These are phyloP conservation scores for Hylaeus anthracinus DNA, from an alignment of 1,140 invertebrate species.

Conservation along the genomic window DNA sequence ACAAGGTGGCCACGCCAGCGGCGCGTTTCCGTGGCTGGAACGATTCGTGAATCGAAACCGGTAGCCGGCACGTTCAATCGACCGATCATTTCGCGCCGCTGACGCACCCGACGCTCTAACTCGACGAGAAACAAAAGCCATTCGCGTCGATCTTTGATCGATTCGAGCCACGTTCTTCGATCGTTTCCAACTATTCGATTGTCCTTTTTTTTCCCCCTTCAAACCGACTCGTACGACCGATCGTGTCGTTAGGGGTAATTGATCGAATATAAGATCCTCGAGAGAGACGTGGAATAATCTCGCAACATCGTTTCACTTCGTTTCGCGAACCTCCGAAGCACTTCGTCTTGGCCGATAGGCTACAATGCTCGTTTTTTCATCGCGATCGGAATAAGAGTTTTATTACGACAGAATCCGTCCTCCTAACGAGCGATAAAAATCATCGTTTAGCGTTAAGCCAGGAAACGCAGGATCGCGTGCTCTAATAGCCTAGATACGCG, in stretches of 20 bases:
- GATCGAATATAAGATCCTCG: constrained; percentile 9
- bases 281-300: background rate
- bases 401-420: background rate
- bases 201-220: background rate
- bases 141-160: background rate
- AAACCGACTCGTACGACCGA: too few relatives aligned
- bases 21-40: constrained; percentile 5
- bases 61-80: constrained; percentile 33
- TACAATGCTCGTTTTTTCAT: background rate
- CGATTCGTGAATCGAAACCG: constrained; percentile 23
- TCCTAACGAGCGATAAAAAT: constrained; percentile 27
- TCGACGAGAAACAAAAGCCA: constrained; percentile 12
- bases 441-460: background rate
- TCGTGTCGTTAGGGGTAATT: background rate
- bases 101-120: constrained; percentile 7
- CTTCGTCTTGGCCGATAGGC: background rate
- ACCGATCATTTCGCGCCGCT: constrained; percentile 44
- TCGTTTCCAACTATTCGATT: background rate
- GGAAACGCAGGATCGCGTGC: constrained; percentile 19
- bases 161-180: background rate
- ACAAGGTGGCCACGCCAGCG: background rate
- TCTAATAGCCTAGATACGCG: constrained; percentile 44
- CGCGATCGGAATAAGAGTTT: background rate
- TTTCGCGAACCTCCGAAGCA: background rate
- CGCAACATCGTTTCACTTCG: background rate